Conservation (phyloP, 2,113 vertebrate genomes). For the Epinephelus cyanopodus region DNA sequence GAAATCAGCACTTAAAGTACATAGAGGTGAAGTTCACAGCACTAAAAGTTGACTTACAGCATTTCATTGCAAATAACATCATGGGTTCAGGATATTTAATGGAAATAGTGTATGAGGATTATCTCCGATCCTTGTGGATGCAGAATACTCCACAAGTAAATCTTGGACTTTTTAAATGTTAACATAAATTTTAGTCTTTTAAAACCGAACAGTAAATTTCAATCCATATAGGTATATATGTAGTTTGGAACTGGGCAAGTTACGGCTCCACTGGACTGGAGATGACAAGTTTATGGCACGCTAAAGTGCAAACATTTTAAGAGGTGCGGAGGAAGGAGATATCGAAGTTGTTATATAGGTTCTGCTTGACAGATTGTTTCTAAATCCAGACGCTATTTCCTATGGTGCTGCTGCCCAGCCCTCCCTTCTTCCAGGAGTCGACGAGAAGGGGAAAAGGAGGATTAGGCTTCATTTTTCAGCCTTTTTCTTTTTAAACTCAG, state of each 20-base stretch:
- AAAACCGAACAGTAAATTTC: constrained; percentile 35
- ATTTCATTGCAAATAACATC: constrained; percentile 16
- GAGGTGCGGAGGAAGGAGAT: constrained; percentile 14
- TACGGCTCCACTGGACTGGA: constrained; percentile 33
- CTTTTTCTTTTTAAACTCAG: constrained; percentile 41
- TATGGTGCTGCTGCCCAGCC: constrained; percentile 24
- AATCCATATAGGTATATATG: constrained; percentile 3
- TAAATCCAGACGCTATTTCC: constrained; percentile 42
- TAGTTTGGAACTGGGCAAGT: constrained; percentile 34
- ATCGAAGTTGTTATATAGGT: constrained; percentile 46
- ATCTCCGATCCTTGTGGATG: not conserved
- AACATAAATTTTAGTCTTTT: constrained; percentile 21
- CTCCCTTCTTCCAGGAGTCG: constrained; percentile 1
- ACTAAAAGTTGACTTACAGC: constrained; percentile 9
- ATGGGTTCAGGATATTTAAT: constrained; percentile 2
- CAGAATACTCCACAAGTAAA: not conserved
- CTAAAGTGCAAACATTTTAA: constrained; percentile 65
- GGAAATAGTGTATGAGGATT: not conserved
- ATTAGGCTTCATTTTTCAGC: constrained; percentile 51
- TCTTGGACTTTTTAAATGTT: constrained; percentile 20
- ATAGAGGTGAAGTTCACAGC: not conserved
- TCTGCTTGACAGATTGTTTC: constrained; percentile 43
- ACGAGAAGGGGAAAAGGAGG: not conserved
- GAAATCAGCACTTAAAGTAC: constrained; percentile 22
- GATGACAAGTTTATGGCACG: constrained; percentile 71